These are phyloP conservation scores for Argyrosomus regius DNA, from an alignment of 2,797 vertebrate genomes.

Conservation along the genomic window DNA sequence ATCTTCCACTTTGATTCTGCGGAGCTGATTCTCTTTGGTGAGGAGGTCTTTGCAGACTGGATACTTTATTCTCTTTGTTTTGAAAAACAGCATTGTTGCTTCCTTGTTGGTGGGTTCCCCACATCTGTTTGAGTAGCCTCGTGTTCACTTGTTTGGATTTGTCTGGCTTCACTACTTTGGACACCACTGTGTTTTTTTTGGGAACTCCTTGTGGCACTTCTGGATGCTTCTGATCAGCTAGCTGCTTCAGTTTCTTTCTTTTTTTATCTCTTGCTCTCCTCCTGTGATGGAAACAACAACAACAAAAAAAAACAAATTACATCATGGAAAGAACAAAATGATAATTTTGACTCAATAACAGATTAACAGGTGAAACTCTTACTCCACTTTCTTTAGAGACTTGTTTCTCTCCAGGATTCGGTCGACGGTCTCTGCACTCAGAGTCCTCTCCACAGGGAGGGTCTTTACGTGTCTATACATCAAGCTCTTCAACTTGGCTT, in stretches of 20 bases:
- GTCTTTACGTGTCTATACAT: slow-evolving; percentile 29
- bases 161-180: background rate
- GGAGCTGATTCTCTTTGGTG: background rate
- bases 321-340: background rate
- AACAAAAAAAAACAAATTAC: background rate
- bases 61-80: slow-evolving; percentile 70
- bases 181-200: background rate
- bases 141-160: background rate
- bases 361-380: slow-evolving; percentile 26
- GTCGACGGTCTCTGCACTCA: slow-evolving; percentile 2
- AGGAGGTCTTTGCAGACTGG: slow-evolving; percentile 4
- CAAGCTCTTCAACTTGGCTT: slow-evolving; percentile 47
- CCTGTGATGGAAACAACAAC: slow-evolving; percentile 39
- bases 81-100: slow-evolving; percentile 25
- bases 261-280: slow-evolving; percentile 36
- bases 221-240: background rate
- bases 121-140: slow-evolving; percentile 6
- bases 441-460: background rate
- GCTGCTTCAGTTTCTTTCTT: slow-evolving; percentile 52
- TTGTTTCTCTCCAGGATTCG: slow-evolving; percentile 59
- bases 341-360: background rate
- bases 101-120: slow-evolving; percentile 66
- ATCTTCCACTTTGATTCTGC: slow-evolving; percentile 28
- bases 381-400: slow-evolving; percentile 44
- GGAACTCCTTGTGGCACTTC: background rate